Percentiles rank a stretch among this genome's conserved stretches.
phyloP scores from a whole-genome alignment of 1,140 invertebrate genomes.

The Pararge aegeria region DNA sequence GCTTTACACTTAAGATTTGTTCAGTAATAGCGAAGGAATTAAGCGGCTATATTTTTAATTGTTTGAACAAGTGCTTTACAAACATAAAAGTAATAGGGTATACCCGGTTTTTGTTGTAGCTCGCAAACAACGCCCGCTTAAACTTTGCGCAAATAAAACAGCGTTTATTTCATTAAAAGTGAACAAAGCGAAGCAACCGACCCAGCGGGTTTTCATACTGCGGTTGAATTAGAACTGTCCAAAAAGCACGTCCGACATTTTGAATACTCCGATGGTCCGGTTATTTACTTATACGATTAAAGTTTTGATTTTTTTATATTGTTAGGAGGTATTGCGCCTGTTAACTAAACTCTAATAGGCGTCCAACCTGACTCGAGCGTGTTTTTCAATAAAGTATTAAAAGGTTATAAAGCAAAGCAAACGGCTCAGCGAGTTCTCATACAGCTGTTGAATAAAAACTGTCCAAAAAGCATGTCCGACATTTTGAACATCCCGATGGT shows the following conservation, averaged over 20 bases:
- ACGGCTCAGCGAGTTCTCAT: not conserved
- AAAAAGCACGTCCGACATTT: not conserved
- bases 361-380: too few relatives aligned
- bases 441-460: conserved; percentile 10
- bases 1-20: too few relatives aligned
- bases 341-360: too few relatives aligned
- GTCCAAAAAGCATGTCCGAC: not conserved
- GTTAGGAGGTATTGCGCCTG: too few relatives aligned
- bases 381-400: conserved; percentile 28
- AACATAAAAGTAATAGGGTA: not conserved
- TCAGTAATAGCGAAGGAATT: too few relatives aligned
- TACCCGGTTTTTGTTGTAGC: not conserved
- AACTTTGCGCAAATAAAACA: conserved; percentile 24
- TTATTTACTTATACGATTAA: not conserved
- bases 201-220: conserved; percentile 3
- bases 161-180: conserved; percentile 25
- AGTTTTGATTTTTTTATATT: too few relatives aligned
- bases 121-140: conserved; percentile 7
- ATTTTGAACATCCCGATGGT: not conserved
- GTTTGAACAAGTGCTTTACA: not conserved
- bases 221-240: conserved; percentile 9
- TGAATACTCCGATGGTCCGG: not conserved
- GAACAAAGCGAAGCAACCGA: conserved; percentile 1
- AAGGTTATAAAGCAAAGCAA: conserved; percentile 3
- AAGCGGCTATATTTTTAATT: not conserved